phyloP scores from a whole-genome alignment of 2,888 invertebrate species.

The Caenorhabditis sp. region DNA sequence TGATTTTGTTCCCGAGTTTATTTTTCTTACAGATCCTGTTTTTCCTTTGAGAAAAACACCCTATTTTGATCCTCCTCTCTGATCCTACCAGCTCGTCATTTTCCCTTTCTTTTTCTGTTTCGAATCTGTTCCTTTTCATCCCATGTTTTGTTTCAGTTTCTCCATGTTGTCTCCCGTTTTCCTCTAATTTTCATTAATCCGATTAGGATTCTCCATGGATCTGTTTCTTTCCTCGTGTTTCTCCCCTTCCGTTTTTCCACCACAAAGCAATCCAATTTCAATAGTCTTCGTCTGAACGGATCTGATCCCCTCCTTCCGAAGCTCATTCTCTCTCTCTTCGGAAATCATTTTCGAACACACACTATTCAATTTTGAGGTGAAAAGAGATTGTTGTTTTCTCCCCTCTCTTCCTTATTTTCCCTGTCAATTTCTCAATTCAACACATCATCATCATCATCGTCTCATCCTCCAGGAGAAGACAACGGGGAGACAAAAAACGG shows the following conservation, averaged over 20 bases:
- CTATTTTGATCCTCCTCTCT: no score
- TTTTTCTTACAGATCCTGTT: no score
- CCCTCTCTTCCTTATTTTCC: background rate
- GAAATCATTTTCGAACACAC: constrained; percentile 4
- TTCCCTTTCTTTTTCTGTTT: constrained; percentile 5
- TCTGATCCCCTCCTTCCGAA: constrained; percentile 19
- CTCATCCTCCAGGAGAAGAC: constrained; percentile 13
- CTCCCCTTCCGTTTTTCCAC: constrained; percentile 13
- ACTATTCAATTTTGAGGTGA: constrained; percentile 25
- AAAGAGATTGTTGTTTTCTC: constrained; percentile 17
- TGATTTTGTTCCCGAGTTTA: no score
- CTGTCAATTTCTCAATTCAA: constrained; percentile 14
- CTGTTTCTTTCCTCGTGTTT: constrained; percentile 4
- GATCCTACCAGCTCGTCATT: background rate
- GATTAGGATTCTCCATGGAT: constrained; percentile 37
- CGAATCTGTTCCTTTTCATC: constrained; percentile 9
- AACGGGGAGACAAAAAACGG: constrained; percentile 10
- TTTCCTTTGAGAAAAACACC: no score
- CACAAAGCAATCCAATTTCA: constrained; percentile 46
- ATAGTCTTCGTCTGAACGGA: background rate
- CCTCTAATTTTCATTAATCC: constrained; percentile 52
- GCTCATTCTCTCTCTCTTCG: constrained; percentile 22
- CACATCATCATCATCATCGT: constrained; percentile 44
- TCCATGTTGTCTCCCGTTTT: background rate
- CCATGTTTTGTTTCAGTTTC: constrained; percentile 13